Base-by-base conservation (phyloP, 2,113 vertebrate species). In the Rhinopomastus cyanomelas region DNA sequence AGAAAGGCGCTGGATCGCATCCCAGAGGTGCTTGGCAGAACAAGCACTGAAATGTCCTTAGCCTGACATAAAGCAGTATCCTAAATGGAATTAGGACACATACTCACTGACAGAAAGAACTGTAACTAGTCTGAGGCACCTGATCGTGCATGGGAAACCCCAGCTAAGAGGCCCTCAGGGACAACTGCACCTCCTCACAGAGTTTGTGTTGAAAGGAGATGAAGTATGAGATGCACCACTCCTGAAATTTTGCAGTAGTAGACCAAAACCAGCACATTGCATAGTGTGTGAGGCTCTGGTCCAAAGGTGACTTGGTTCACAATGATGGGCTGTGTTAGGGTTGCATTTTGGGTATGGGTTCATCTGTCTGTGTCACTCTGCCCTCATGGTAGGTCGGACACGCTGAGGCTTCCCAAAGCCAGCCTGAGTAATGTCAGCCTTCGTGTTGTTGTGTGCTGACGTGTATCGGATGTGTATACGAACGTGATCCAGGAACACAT, bases 281-380 rank as follows among this genome's bases (percentile, higher is more conserved):
- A 61, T 5, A 25, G 2, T 5, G 4, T n/a, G 3, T 30, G 68
- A 64, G 79, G 2, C 61, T 30, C 26, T 26, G 7, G 17, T 37
- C 8, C 23, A 27, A 22, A 19, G 11, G 36, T 13, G 12, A 25
- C 18, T 12, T 6, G 49, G 9, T 10, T 55, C 48, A 49, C 7
- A 22, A 8, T 42, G 11, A 25, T 1, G 1, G 11, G 10, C 6
- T 32, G 2, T 6, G 12, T 48, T 36, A 36, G 7, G 32, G 9
- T 19, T 49, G 16, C 16, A 36, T 64, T 82, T 68, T 79, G 48
- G 29, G 51, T 46, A 25, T 67, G 11, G 12, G 12, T 5, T 46
- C 49, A 46, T 16, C 14, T 60, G 17, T 77, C 22, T 1, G 0
- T 34, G 17, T 39, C 46, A 26, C 44, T 71, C 9, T n/a, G 44